These are phyloP conservation scores for Hippasteria phrygiana DNA, from an alignment of 53 echinoderm and acorn worm species.

Conservation along the genomic window DNA sequence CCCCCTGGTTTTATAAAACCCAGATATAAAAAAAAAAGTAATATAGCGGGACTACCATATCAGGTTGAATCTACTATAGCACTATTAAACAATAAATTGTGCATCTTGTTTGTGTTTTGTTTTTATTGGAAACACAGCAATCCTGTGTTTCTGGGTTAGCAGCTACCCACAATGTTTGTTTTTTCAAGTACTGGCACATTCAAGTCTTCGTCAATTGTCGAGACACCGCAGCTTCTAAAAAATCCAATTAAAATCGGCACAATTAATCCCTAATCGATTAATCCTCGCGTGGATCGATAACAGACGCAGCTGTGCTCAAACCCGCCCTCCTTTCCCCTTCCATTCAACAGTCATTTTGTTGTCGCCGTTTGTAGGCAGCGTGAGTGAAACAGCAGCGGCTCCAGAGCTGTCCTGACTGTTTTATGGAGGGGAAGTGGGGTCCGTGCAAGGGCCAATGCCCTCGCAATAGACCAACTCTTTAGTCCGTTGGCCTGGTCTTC, in stretches of 20 bases:
- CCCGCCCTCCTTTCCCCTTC: not conserved
- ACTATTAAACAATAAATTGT: too few species aligned
- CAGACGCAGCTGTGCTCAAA: constrained; percentile 58
- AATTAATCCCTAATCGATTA: constrained; percentile 52
- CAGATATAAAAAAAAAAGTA: too few species aligned
- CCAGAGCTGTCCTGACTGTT: not conserved
- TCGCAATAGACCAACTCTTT: not conserved
- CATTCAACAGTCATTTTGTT: not conserved
- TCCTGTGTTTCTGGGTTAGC: too few species aligned
- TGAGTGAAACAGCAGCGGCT: not conserved
- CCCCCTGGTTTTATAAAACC: too few species aligned
- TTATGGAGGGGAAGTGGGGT: not conserved
- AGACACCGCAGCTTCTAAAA: constrained; percentile 1
- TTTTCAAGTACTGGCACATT: too few species aligned
- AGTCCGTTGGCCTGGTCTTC: not conserved
- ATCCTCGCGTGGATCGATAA: constrained; percentile 15
- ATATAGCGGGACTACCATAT: too few species aligned
- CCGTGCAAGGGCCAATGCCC: constrained; percentile 31
- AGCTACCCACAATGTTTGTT: too few species aligned
- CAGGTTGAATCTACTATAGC: too few species aligned
- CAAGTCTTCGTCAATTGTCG: not conserved
- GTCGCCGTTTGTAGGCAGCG: not conserved
- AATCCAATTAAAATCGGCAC: constrained; percentile 57
- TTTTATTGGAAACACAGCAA: too few species aligned
- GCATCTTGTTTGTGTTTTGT: too few species aligned